Percentiles rank a stretch among this genome's conserved stretches.
phyloP scores from a whole-genome alignment of 92 coral and sea anemone species.

The Phenganax marumi region DNA sequence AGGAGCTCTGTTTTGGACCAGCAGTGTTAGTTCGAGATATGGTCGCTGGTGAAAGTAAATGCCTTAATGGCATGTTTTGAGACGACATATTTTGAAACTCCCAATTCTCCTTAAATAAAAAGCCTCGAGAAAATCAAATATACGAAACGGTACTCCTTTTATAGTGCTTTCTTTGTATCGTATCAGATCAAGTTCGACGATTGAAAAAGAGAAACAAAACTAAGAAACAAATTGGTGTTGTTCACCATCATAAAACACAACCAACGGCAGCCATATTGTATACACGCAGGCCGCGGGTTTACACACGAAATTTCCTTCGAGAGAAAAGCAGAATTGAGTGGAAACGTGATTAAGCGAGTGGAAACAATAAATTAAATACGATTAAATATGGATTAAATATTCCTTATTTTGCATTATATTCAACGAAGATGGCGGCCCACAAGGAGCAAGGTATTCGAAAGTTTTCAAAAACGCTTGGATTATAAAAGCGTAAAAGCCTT shows the following conservation, averaged over 20 bases:
- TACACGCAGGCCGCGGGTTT: slow-evolving; percentile 9
- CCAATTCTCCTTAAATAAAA: background rate
- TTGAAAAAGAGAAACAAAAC: background rate
- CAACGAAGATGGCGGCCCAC: slow-evolving; percentile 30
- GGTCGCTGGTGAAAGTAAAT: background rate
- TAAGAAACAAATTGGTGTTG: background rate
- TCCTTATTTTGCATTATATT: background rate
- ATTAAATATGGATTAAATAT: too few species aligned
- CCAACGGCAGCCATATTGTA: background rate
- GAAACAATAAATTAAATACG: background rate
- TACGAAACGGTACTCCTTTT: background rate
- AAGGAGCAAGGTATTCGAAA: slow-evolving; percentile 1
- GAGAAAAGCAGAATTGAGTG: background rate
- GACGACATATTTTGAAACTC: slow-evolving; percentile 4
- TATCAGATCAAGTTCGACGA: background rate
- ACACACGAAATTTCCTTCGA: background rate
- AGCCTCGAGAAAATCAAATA: background rate
- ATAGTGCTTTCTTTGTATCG: background rate
- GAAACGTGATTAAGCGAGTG: background rate
- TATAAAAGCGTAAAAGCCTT: background rate
- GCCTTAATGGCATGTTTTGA: slow-evolving; percentile 36
- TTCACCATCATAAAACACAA: background rate
- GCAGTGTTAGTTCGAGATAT: background rate
- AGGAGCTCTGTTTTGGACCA: background rate
- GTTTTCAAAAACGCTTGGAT: background rate